Conservation (phyloP, 2,797 vertebrate genomes). For the Myoxocephalus aenaeus region DNA sequence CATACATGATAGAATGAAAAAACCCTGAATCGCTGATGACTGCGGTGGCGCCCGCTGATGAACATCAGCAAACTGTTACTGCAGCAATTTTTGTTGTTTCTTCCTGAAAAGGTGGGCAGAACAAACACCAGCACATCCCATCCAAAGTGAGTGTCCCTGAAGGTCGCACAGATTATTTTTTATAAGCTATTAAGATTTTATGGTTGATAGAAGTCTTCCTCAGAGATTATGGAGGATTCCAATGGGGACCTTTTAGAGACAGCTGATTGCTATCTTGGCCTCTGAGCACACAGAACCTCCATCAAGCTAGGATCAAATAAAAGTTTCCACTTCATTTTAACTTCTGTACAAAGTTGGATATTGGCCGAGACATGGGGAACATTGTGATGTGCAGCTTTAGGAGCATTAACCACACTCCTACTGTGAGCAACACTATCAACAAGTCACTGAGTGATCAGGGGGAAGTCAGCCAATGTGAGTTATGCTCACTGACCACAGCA, state of each 20-base stretch:
- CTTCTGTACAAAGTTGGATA: conserved; percentile 44
- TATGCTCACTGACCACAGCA: neutral
- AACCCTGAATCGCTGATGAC: conserved; percentile 15
- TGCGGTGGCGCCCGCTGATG: conserved; percentile 5
- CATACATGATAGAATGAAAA: neutral
- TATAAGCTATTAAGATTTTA: conserved; percentile 73
- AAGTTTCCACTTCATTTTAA: conserved; percentile 63
- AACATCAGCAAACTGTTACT: conserved; percentile 37
- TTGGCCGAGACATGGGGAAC: conserved; percentile 28
- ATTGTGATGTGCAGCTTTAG: conserved; percentile 22
- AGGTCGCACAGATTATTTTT: conserved; percentile 70
- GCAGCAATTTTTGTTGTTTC: conserved; percentile 3
- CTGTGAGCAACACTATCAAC: conserved; percentile 6
- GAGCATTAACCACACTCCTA: neutral
- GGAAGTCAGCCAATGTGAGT: neutral
- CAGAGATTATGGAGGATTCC: conserved; percentile 62
- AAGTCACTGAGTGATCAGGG: neutral
- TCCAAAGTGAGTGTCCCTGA: conserved; percentile 52
- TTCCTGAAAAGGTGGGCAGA: conserved; percentile 14
- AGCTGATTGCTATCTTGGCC: conserved; percentile 62
- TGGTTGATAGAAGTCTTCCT: conserved; percentile 71
- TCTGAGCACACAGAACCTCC: conserved; percentile 41
- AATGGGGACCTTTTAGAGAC: conserved; percentile 55
- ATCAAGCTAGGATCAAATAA: conserved; percentile 52
- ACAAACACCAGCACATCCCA: conserved; percentile 40